Percentiles rank a stretch among this genome's conserved stretches.
These are phyloP conservation scores for Tachysurus vachellii DNA, from an alignment of 2,113 vertebrate species.

Conservation along the genomic window DNA sequence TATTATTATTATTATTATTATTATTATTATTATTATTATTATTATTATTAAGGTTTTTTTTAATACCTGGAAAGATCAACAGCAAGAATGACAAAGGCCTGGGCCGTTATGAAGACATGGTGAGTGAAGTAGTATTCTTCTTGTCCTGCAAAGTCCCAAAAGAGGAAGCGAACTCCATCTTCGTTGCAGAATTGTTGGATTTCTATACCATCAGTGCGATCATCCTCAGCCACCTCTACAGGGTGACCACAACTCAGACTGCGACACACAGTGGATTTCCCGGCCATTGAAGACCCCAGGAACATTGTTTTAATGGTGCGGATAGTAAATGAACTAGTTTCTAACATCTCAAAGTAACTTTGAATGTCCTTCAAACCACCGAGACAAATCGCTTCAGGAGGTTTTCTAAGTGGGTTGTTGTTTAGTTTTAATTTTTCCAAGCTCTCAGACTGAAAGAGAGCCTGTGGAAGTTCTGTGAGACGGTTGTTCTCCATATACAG, in stretches of 20 bases:
- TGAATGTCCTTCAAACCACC: conserved; percentile 69
- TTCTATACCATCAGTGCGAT: conserved; percentile 69
- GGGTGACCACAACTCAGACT: conserved; percentile 60
- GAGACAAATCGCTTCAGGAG: conserved; percentile 65
- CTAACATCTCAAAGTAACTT: conserved; percentile 69
- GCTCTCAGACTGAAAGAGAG: conserved; percentile 59
- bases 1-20: no score
- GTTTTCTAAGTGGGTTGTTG: conserved; percentile 67
- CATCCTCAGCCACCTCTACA: conserved; percentile 58
- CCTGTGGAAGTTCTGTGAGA: conserved; percentile 62
- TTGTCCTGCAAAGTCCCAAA: conserved; percentile 78
- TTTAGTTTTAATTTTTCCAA: conserved; percentile 64
- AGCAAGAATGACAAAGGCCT: conserved; percentile 68
- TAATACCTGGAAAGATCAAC: conserved; percentile 67
- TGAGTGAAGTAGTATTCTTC: conserved; percentile 75
- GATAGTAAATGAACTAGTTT: conserved; percentile 18
- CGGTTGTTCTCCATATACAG: conserved; percentile 66
- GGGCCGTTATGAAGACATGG: conserved; percentile 72
- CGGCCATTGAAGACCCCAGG: conserved; percentile 66
- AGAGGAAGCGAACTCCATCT: conserved; percentile 65
- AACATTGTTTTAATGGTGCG: conserved; percentile 74
- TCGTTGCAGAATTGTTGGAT: conserved; percentile 52
- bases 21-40: no score
- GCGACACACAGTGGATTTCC: conserved; percentile 72
- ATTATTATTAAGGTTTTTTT: not conserved